Evolutionary conservation across 1,140 invertebrate genomes (phyloP), one percentile per base, ranked within the genome.

Genomic region (Trachelipus rathkii): DNA sequence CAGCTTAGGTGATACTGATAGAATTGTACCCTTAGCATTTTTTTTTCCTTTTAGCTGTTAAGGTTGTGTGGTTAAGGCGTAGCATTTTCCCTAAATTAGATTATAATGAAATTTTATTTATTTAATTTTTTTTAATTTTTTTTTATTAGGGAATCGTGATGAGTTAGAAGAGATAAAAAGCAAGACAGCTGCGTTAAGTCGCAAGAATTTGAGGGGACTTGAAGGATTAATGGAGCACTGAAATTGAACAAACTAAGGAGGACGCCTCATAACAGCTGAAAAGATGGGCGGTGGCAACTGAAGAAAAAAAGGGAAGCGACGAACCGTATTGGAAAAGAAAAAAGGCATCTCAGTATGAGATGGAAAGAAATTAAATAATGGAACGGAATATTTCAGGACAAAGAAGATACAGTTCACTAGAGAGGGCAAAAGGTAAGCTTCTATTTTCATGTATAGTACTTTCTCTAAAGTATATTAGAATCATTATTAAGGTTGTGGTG

Each of bases 141-240:
- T 50, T 50, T 50, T 50, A 15, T 60, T 60, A 60, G 96, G 24
- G 97, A 99, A 83, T 98, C 45, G 97, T 99, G 84, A 91, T 0
- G 97, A 99, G 84, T 85, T 99, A 24, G 97, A 99, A 82, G 95
- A 84, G 97, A 99, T 85, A 88, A 96, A 10, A 98, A 97, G 84
- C 95, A 98, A 85, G 70, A 90, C 93, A 0, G 92, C 91, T 10
- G 94, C 1, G 90, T 94, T 60, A 93, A 69, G 88, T 8, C 88
- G 93, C 73, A 99, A 99, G 89, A 99, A 99, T 87, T 98, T 46
- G 97, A 99, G 85, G 92, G 91, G 96, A 99, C 85, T 90, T 95
- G 50, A 95, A 95, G 85, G 96, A 99, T 83, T n/a, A n/a, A 87
- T 95, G 60, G 94, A 98, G 85, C 96, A 97, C 87, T 98, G 75